Conservation (phyloP, 2,888 invertebrate species). For the Zaprionus lineosus region DNA sequence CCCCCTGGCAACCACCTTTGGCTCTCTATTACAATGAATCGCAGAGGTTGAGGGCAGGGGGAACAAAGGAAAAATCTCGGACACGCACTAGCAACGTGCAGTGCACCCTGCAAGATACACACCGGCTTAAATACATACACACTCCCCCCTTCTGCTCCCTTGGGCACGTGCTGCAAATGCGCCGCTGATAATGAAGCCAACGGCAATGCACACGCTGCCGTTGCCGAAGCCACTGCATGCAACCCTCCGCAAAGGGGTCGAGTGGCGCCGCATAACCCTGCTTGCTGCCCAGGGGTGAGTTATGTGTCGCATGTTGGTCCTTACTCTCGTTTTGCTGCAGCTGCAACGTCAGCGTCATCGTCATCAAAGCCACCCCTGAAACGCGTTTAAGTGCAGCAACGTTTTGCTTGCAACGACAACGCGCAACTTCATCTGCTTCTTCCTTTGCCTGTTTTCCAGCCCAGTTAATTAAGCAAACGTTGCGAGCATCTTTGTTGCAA, state of each 20-base stretch:
- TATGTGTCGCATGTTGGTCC: slow-evolving; percentile 27
- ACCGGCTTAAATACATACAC: too few relatives aligned
- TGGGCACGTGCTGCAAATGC: slow-evolving; percentile 66
- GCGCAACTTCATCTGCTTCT: background rate
- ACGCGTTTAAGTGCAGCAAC: slow-evolving; percentile 42
- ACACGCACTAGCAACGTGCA: slow-evolving; percentile 37
- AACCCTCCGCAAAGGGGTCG: slow-evolving; percentile 53
- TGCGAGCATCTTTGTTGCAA: slow-evolving; percentile 69
- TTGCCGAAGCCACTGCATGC: too few relatives aligned
- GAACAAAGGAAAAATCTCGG: slow-evolving; percentile 59
- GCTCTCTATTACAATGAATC: slow-evolving; percentile 1
- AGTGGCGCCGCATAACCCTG: slow-evolving; percentile 41
- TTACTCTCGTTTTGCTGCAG: slow-evolving; percentile 48
- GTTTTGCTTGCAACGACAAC: slow-evolving; percentile 45
- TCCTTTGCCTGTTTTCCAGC: slow-evolving; percentile 10
- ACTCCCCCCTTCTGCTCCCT: slow-evolving; percentile 4
- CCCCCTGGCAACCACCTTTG: slow-evolving; percentile 59
- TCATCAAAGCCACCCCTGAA: slow-evolving; percentile 52
- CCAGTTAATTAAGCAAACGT: slow-evolving; percentile 67
- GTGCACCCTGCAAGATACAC: too few relatives aligned
- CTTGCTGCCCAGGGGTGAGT: slow-evolving; percentile 33
- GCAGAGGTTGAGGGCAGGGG: background rate
- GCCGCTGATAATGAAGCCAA: slow-evolving; percentile 66
- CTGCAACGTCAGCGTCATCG: slow-evolving; percentile 58
- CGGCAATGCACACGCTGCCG: slow-evolving; percentile 41